phyloP scores from a whole-genome alignment of 1,140 invertebrate genomes.

The Sogatella furcifera region DNA sequence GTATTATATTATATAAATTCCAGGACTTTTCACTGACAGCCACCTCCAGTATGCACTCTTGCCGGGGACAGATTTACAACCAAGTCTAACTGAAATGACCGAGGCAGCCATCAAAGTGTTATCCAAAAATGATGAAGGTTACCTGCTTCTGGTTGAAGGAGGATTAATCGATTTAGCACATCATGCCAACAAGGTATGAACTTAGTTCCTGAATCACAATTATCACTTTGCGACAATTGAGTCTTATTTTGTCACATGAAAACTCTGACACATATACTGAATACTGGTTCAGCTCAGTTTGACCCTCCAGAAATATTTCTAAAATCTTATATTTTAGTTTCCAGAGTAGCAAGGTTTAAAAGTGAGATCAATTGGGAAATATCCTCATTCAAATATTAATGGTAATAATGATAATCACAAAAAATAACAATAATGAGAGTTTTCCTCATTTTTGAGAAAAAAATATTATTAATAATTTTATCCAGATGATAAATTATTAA shows the following conservation, averaged over 20 bases:
- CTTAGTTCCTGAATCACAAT: not conserved
- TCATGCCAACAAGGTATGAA: slow-evolving; percentile 39
- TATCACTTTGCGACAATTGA: not conserved
- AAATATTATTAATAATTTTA: too few species aligned
- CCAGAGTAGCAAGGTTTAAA: too few species aligned
- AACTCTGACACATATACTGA: too few species aligned
- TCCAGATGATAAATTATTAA: too few species aligned
- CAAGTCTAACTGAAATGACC: slow-evolving; percentile 69
- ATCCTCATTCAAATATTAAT: too few species aligned
- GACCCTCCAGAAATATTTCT: too few species aligned
- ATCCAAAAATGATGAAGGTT: slow-evolving; percentile 54
- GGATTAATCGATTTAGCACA: slow-evolving; percentile 65
- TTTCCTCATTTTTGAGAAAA: too few species aligned
- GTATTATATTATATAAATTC: slow-evolving; percentile 20
- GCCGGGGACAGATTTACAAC: slow-evolving; percentile 37
- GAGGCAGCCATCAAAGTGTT: slow-evolving; percentile 64
- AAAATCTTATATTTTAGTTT: too few species aligned
- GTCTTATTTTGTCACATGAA: not conserved
- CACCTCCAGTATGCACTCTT: slow-evolving; percentile 34
- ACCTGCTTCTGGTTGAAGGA: slow-evolving; percentile 57
- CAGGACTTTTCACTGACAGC: slow-evolving; percentile 22
- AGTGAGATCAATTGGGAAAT: too few species aligned
- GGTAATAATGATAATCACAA: too few species aligned
- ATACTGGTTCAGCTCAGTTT: too few species aligned
- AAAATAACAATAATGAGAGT: too few species aligned